Percentiles rank a stretch among this genome's conserved stretches.
Conservation (phyloP, 2,888 invertebrate species). For the Ennomos erosarius region DNA sequence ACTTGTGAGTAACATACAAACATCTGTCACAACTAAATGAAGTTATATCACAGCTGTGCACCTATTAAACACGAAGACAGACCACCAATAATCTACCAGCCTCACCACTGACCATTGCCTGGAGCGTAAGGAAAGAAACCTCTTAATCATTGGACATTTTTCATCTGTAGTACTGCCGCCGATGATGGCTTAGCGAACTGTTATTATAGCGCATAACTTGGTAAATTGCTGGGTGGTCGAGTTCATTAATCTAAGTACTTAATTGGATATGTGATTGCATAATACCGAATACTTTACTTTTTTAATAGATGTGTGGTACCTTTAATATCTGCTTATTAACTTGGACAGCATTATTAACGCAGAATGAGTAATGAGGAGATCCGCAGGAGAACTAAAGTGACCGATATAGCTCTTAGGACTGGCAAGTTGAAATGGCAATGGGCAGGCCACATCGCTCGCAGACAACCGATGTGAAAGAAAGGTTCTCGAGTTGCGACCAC, state of each 20-base stretch:
- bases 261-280: conserved; percentile 20
- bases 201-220: conserved; percentile 33
- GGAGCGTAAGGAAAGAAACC: conserved; percentile 19
- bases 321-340: neutral
- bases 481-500: too few relatives aligned
- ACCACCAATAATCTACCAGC: conserved; percentile 1
- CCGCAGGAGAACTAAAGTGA: too few relatives aligned
- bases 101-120: conserved; percentile 4
- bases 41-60: conserved; percentile 36
- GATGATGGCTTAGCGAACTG: conserved; percentile 31
- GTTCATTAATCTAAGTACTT: conserved; percentile 16
- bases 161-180: conserved; percentile 18
- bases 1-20: conserved; percentile 12
- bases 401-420: too few relatives aligned
- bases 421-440: too few relatives aligned
- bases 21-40: conserved; percentile 30
- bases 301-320: neutral
- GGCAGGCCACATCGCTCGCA: too few relatives aligned
- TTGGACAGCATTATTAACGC: too few relatives aligned
- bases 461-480: too few relatives aligned
- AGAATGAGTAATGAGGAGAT: too few relatives aligned
- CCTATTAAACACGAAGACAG: conserved; percentile 21
- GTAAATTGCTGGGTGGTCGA: conserved; percentile 22
- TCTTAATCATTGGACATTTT: conserved; percentile 40
- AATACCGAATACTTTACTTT: neutral